phyloP scores from a whole-genome alignment of 2,888 invertebrate genomes.

The Eristalis arbustorum region DNA sequence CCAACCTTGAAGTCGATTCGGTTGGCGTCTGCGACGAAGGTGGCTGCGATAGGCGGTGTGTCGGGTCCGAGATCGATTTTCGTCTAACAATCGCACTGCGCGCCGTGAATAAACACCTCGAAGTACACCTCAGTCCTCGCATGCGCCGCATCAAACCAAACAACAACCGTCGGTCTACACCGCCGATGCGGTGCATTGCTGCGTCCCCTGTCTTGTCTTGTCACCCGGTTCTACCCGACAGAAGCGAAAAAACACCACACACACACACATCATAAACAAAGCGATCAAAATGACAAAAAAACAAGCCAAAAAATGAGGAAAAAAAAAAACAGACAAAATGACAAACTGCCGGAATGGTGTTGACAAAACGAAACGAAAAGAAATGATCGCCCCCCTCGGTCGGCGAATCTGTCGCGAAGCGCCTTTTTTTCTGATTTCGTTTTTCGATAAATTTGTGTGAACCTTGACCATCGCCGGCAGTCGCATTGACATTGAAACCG shows the following conservation, averaged over 20 bases:
- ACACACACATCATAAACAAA: not conserved
- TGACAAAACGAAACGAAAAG: conserved; percentile 49
- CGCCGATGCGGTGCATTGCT: not conserved
- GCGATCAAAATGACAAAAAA: too few relatives aligned
- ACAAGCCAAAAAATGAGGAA: too few relatives aligned
- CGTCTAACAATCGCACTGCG: not conserved
- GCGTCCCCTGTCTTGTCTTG: not conserved
- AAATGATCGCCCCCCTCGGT: not conserved
- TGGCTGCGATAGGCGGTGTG: not conserved
- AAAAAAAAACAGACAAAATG: conserved; percentile 35
- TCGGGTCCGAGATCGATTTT: conserved; percentile 29
- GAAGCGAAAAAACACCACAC: conserved; percentile 2
- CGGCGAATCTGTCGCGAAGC: too few relatives aligned
- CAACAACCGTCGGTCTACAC: not conserved
- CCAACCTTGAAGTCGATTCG: conserved; percentile 60
- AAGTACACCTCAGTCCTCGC: not conserved
- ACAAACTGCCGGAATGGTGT: conserved; percentile 11
- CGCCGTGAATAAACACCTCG: not conserved
- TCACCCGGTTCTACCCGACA: not conserved
- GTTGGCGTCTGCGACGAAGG: not conserved
- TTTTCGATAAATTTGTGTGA: conserved; percentile 53
- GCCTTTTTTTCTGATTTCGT: conserved; percentile 33
- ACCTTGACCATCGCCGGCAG: conserved; percentile 64
- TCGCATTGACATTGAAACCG: conserved; percentile 65
- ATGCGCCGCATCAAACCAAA: not conserved